These are phyloP conservation scores for Aurelia sp. DNA, from an alignment of 30 jellyfish, hydroid and myxozoan genomes.

Conservation along the genomic window DNA sequence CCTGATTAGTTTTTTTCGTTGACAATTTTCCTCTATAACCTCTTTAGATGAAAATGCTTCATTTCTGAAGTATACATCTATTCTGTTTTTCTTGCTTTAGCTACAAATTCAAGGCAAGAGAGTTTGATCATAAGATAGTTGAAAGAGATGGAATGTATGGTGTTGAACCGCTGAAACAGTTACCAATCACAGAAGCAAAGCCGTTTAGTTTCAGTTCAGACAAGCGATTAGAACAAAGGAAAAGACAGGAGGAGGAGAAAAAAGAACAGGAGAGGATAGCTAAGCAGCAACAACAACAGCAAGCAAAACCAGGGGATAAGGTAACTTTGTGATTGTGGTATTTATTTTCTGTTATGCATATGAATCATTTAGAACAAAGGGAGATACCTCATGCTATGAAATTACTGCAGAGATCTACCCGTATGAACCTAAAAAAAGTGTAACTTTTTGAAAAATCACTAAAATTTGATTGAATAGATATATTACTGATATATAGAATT, in stretches of 20 bases:
- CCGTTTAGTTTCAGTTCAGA: slow-evolving; percentile 85
- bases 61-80: not conserved
- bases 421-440: no score
- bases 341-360: no score
- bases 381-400: no score
- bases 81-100: slow-evolving; percentile 8
- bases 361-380: no score
- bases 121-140: slow-evolving; percentile 72
- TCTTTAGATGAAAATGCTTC: no score
- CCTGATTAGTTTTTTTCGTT: no score
- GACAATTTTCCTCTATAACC: no score
- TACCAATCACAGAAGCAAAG: slow-evolving; percentile 64
- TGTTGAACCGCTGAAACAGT: slow-evolving; percentile 53
- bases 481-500: no score
- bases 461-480: no score
- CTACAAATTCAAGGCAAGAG: slow-evolving; percentile 85
- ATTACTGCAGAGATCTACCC: no score
- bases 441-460: no score
- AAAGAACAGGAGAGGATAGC: slow-evolving; percentile 11
- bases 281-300: slow-evolving; percentile 15
- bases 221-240: slow-evolving; percentile 65
- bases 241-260: slow-evolving; percentile 57
- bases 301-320: slow-evolving; percentile 13
- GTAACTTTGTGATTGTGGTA: not conserved
- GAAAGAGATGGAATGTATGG: slow-evolving; percentile 80